phyloP scores from a whole-genome alignment of 2,113 vertebrate genomes.

The Brienomyrus longianalis region DNA sequence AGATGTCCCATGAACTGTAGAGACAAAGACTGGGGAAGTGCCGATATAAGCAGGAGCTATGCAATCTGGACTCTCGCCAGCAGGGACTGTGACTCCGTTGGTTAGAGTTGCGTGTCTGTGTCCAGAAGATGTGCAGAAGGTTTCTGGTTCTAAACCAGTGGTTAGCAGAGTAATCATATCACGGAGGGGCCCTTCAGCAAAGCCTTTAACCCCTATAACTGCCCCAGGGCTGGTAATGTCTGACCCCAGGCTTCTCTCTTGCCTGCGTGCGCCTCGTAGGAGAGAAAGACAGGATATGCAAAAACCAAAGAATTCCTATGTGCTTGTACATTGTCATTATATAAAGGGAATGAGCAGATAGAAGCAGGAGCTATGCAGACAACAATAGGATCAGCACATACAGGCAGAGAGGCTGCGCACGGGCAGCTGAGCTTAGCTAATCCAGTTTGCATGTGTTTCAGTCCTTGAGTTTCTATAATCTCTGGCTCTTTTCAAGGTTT shows the following conservation, averaged over 20 bases:
- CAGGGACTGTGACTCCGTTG: neutral
- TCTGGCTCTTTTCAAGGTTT: neutral
- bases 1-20: neutral
- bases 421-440: neutral
- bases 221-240: neutral
- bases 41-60: neutral
- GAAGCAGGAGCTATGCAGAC: neutral
- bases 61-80: neutral
- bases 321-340: neutral
- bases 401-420: neutral
- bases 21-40: neutral
- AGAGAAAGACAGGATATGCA: neutral
- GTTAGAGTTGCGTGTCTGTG: neutral
- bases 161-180: neutral
- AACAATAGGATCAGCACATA: neutral
- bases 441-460: conserved; percentile 5
- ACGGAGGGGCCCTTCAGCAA: neutral
- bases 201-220: neutral
- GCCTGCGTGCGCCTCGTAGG: neutral
- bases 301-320: neutral
- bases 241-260: neutral
- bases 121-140: neutral
- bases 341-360: neutral
- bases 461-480: neutral
- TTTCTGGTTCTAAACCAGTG: neutral